These are phyloP conservation scores for Agapetus fuscipes DNA, from an alignment of 2,888 invertebrate genomes.

Conservation along the genomic window DNA sequence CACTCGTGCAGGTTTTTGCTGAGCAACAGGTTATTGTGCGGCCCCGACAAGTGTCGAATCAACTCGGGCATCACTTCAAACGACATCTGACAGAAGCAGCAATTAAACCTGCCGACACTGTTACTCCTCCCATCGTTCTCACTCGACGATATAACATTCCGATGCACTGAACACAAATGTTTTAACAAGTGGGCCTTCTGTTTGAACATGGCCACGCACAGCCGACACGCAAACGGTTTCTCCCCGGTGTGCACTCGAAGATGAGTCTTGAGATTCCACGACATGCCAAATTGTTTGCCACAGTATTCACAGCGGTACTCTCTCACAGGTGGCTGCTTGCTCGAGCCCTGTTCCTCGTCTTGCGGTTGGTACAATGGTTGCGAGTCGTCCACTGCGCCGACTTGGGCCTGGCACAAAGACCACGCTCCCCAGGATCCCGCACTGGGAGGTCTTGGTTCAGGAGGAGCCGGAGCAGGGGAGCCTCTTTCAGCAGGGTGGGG, in stretches of 20 bases:
- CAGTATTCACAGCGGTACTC: slow-evolving; percentile 85
- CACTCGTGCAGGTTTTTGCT: slow-evolving; percentile 80
- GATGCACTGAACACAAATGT: slow-evolving; percentile 81
- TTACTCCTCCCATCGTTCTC: slow-evolving; percentile 59
- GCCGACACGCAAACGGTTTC: slow-evolving; percentile 80
- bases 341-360: slow-evolving; percentile 41
- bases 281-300: slow-evolving; percentile 87
- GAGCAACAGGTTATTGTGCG: slow-evolving; percentile 77
- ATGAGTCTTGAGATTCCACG: slow-evolving; percentile 86
- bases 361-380: slow-evolving; percentile 35
- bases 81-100: slow-evolving; percentile 79
- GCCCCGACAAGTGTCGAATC: slow-evolving; percentile 77
- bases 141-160: slow-evolving; percentile 77
- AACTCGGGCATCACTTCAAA: slow-evolving; percentile 81
- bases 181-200: slow-evolving; percentile 82
- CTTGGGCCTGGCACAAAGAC: slow-evolving; percentile 54
- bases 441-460: slow-evolving; percentile 57
- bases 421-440: slow-evolving; percentile 63
- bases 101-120: slow-evolving; percentile 62
- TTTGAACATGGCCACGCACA: slow-evolving; percentile 87
- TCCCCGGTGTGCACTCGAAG: slow-evolving; percentile 81
- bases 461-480: slow-evolving; percentile 31
- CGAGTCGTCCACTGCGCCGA: slow-evolving; percentile 39
- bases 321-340: slow-evolving; percentile 57
- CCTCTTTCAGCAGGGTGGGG: slow-evolving; percentile 53